These are phyloP conservation scores for Drosophila jambulina DNA, from an alignment of 1,140 invertebrate genomes.

Conservation along the genomic window DNA sequence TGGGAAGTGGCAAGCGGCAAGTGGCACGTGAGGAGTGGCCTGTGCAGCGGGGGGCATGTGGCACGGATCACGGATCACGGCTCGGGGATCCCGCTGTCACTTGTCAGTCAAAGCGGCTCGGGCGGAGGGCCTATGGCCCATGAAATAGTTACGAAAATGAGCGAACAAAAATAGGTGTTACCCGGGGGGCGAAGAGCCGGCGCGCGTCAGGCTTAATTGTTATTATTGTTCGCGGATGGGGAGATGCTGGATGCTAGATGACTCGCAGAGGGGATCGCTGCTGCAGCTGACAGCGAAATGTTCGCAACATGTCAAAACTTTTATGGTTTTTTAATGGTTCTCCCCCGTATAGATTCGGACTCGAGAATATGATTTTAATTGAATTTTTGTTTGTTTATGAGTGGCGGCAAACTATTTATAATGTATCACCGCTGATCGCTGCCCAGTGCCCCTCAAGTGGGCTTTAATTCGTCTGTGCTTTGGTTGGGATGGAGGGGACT, in stretches of 20 bases:
- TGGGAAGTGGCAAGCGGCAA: conserved; percentile 7
- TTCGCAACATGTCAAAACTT: conserved; percentile 71
- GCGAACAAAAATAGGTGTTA: conserved; percentile 62
- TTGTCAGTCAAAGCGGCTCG: conserved; percentile 60
- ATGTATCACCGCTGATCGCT: conserved; percentile 11
- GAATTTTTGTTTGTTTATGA: conserved; percentile 61
- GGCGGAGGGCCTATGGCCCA: conserved; percentile 45
- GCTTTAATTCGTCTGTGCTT: not conserved
- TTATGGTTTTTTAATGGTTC: conserved; percentile 65
- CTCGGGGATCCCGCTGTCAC: conserved; percentile 51
- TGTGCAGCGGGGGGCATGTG: conserved; percentile 38
- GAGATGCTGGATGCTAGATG: conserved; percentile 23
- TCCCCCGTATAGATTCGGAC: conserved; percentile 37
- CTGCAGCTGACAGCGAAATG: conserved; percentile 70
- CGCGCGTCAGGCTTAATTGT: conserved; percentile 63
- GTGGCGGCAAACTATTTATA: conserved; percentile 50
- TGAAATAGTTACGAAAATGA: conserved; percentile 54
- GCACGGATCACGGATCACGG: conserved; percentile 15
- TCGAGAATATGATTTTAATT: conserved; percentile 51
- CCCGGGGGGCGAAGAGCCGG: conserved; percentile 33
- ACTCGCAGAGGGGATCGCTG: conserved; percentile 36
- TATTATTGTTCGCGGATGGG: conserved; percentile 63
- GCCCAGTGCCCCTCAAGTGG: not conserved
- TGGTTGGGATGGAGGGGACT: conserved; percentile 6
- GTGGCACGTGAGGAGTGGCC: conserved; percentile 15